These are phyloP conservation scores for Oreochromis spilurus DNA, from an alignment of 2,113 vertebrate genomes.

Conservation along the genomic window DNA sequence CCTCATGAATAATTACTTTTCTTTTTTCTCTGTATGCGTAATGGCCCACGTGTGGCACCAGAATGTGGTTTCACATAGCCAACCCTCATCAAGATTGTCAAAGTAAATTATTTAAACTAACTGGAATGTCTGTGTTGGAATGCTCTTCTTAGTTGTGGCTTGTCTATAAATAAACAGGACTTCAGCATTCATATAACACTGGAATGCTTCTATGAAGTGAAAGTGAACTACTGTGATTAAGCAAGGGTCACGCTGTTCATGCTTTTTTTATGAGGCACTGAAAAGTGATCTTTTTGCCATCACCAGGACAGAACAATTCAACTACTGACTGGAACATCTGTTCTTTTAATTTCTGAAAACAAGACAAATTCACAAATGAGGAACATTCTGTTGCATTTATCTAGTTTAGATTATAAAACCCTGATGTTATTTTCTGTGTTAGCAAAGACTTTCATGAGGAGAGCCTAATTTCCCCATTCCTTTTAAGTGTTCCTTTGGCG, in stretches of 20 bases:
- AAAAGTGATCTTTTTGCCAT: slow-evolving; percentile 28
- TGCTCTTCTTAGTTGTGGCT: slow-evolving; percentile 11
- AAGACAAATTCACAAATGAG: not conserved
- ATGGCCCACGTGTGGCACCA: slow-evolving; percentile 4
- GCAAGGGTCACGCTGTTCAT: slow-evolving; percentile 42
- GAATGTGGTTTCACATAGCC: slow-evolving; percentile 38
- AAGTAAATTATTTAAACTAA: slow-evolving; percentile 65
- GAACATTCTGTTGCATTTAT: not conserved
- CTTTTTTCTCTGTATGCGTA: not conserved
- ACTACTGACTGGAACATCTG: not conserved
- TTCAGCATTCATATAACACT: not conserved
- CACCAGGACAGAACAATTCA: not conserved
- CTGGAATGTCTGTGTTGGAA: slow-evolving; percentile 48
- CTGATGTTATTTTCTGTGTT: not conserved
- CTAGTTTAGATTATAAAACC: not conserved
- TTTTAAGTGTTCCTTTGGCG: not conserved
- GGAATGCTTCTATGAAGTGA: not conserved
- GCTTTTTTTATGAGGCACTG: slow-evolving; percentile 43
- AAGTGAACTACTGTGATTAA: slow-evolving; percentile 54
- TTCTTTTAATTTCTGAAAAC: not conserved
- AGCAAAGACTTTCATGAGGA: not conserved
- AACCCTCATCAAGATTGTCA: slow-evolving; percentile 30
- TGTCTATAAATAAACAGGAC: slow-evolving; percentile 28
- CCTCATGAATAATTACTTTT: not conserved
- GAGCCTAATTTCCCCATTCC: not conserved